Base-by-base conservation (phyloP, 2,113 vertebrate species). In the Rhinoptilus africanus region DNA sequence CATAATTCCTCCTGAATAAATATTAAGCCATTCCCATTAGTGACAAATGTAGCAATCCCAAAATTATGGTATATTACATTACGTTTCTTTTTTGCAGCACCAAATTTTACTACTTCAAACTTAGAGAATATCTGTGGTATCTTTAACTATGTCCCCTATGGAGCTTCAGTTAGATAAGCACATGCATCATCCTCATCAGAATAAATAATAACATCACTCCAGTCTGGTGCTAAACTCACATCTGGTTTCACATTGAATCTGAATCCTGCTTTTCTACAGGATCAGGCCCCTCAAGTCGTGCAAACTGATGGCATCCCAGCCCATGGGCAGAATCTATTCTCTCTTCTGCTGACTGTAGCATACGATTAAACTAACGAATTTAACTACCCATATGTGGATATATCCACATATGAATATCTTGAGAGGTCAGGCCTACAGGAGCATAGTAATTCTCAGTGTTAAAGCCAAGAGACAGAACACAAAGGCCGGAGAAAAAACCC, bases 291-390 rank as follows among this genome's bases (percentile, higher is more conserved):
- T 47, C 2, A 14, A 45, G 41, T 3, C 39, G 19, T 27, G n/a
- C 8, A 50, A 53, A 62, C 15, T 80, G 75, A 41, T 34, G 53
- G 51, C 39, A 73, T 18, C 34, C 60, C 32, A 59, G 60, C 39
- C 18, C 53, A 24, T 0, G 1, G 47, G 50, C 27, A 72, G 37
- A 77, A 56, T n/a, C 66, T 50, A 21, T 41, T 74, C 37, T 59
- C n/a, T 43, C 43, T 63, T 75, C 53, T 2, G 5, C 11, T 41
- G 48, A 41, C 1, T 3, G 60, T 3, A 64, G 20, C 0, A 0
- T 15, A 37, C 1, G 1, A 24, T 32, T 20, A 45, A 82, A 48
- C 3, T 21, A 73, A 57, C 2, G 3, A 71, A 62, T 0, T 48
- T 10, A 82, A 60, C 34, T 34, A 43, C 12, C 19, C 22, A 12